These are phyloP conservation scores for Chloebia gouldiae DNA, from an alignment of 2,113 vertebrate genomes.

Conservation along the genomic window DNA sequence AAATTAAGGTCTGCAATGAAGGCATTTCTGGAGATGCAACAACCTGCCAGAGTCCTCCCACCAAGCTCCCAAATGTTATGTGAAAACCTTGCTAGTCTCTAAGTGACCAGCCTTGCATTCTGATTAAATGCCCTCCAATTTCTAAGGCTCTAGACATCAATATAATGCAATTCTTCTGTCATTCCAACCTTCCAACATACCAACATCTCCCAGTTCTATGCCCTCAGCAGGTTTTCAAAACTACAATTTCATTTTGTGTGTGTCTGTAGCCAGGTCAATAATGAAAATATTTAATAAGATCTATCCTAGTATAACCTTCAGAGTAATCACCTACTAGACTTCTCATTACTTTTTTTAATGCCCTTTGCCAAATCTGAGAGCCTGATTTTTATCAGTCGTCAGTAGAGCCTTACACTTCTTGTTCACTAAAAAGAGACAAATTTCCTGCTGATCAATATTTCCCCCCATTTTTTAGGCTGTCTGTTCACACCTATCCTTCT, in stretches of 20 bases:
- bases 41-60: not conserved
- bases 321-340: not conserved
- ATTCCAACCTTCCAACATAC: not conserved
- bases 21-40: not conserved
- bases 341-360: slow-evolving; percentile 27
- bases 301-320: slow-evolving; percentile 19
- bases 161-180: not conserved
- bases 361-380: not conserved
- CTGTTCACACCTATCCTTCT: not conserved
- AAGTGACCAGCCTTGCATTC: not conserved
- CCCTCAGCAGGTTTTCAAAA: not conserved
- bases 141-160: not conserved
- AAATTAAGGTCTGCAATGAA: not conserved
- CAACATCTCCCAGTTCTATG: not conserved
- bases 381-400: slow-evolving; percentile 27
- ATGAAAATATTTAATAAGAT: slow-evolving; percentile 49
- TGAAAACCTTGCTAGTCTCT: not conserved
- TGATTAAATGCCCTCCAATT: not conserved
- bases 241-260: not conserved
- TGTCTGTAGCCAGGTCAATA: not conserved
- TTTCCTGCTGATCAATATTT: not conserved
- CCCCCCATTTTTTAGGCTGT: not conserved
- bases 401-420: not conserved
- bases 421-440: not conserved
- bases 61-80: not conserved